Base-by-base conservation (phyloP, 2,888 invertebrate species). In the Scotopteryx bipunctaria region DNA sequence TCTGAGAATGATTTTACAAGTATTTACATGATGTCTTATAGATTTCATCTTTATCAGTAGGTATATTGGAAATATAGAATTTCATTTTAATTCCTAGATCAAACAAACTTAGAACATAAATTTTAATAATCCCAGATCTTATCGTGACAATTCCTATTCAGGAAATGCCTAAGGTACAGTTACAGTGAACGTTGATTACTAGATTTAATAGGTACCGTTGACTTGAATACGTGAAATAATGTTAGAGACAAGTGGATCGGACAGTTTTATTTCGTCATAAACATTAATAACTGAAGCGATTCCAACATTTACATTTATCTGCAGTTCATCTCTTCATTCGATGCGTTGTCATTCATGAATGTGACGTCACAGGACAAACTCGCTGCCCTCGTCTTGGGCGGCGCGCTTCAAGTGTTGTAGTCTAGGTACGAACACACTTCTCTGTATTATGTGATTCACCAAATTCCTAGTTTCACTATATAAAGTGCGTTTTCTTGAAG, bases 251-350 rank as follows among this genome's bases (percentile, higher is more conserved):
- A 38, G 40, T 40, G 27, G 27, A 14, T 15, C 31, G 14, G 37
- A 13, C 29, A 32, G 31, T 31, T 49, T 43, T 37, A 43, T 43
- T 25, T 38, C 31, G 32, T 8, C 37, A 49, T 38, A 25, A 44
- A 50, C 35, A 33, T 33, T 25, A 32, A 27, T 41, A 41, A 19
- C 19, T 14, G 11, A 2, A 27, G 14, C 13, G 40, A 37, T 44
- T 35, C 11, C 40, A 44, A 29, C 29, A 50, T 27, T 44, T 49
- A 37, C 48, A 50, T 53, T 42, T 42, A 63, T 64, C 71, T 71
- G 70, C 64, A 66, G 66, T 65, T 64, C 66, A 61, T 73, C 69
- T 63, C 41, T 42, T 61, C 3, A 11, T 27, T 27, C 11, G 2
- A 27, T 27, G 27, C 11, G 27, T 9, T 27, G 5, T 27, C 27